phyloP scores from a whole-genome alignment of 2,113 vertebrate genomes.

The Indicator maculatus region DNA sequence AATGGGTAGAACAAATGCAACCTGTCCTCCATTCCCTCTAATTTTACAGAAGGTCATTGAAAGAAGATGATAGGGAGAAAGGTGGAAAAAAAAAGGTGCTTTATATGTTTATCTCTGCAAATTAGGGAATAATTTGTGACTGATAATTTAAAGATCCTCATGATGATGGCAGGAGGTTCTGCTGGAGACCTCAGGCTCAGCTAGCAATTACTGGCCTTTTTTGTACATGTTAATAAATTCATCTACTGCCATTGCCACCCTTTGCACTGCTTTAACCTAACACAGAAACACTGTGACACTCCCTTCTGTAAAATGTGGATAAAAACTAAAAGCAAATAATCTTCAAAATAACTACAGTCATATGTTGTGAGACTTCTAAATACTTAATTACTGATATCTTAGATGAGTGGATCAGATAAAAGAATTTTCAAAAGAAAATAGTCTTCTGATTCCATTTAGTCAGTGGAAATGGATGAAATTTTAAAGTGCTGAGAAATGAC shows the following conservation, averaged over 20 bases:
- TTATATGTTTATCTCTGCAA: background rate
- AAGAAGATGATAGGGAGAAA: background rate
- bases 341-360: background rate
- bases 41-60: background rate
- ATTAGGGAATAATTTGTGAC: background rate
- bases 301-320: background rate
- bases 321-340: background rate
- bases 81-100: too few species aligned
- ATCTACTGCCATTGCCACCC: background rate
- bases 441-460: background rate
- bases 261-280: background rate
- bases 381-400: background rate
- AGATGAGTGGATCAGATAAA: background rate
- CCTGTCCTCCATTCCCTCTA: background rate
- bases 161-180: background rate
- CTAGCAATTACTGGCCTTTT: background rate
- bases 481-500: background rate
- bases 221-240: background rate
- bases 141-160: background rate
- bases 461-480: background rate
- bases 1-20: background rate
- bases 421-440: background rate
- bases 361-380: background rate
- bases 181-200: background rate
- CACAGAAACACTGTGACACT: background rate